Evolutionary conservation across 1,140 invertebrate species (phyloP).

Genomic region (Argopecten irradians): DNA sequence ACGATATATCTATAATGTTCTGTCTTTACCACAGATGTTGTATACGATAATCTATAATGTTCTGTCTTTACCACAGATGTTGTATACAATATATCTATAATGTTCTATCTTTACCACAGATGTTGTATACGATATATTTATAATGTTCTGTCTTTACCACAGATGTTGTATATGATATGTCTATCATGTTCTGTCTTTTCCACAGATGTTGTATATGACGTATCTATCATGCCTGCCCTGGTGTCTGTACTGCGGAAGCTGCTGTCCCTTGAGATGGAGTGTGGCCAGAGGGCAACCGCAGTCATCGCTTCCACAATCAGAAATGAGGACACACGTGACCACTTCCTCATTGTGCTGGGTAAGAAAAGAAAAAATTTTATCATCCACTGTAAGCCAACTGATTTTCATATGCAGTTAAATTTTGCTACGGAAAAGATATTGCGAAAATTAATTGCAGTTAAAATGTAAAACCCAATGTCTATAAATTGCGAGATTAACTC

Average conservation of each 20-base stretch:
- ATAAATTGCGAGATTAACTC: not conserved
- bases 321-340: conserved; percentile 71
- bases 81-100: no score
- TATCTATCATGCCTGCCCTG: conserved; percentile 66
- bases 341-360: conserved; percentile 70
- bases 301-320: conserved; percentile 72
- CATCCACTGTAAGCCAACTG: no score
- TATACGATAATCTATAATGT: not conserved
- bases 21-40: no score
- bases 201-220: conserved; percentile 73
- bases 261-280: conserved; percentile 45
- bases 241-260: conserved; percentile 62
- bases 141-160: no score
- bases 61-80: no score
- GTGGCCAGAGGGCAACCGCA: conserved; percentile 51
- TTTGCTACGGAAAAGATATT: not conserved
- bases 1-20: no score
- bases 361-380: conserved; percentile 40
- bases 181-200: no score
- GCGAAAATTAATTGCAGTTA: conserved; percentile 25
- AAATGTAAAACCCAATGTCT: not conserved
- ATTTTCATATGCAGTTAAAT: not conserved
- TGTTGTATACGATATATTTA: no score
- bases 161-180: no score
- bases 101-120: no score